Evolutionary conservation across 2,113 vertebrate genomes (phyloP).

Genomic region (Neotragus pygmaeus): DNA sequence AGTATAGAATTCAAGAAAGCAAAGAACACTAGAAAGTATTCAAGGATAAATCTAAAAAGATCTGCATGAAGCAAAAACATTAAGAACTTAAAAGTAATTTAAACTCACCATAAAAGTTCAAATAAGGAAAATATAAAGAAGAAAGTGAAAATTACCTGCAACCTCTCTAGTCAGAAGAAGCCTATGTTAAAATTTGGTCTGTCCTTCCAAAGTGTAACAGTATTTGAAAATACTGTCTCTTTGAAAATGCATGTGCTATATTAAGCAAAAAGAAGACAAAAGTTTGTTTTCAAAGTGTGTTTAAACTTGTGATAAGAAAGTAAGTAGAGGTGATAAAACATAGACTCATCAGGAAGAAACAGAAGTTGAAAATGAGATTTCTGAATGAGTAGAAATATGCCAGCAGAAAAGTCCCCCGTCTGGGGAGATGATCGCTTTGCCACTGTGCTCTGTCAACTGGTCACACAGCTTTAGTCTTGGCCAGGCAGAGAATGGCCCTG

Average conservation of each 20-base stretch:
- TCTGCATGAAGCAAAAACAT: neutral
- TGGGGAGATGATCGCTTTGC: neutral
- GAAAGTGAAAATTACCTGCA: neutral
- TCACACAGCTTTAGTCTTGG: neutral
- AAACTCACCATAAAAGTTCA: neutral
- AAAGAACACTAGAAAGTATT: neutral
- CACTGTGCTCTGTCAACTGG: neutral
- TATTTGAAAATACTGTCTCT: neutral
- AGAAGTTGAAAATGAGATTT: neutral
- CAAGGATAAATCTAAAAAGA: neutral
- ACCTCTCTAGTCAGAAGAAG: neutral
- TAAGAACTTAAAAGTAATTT: neutral
- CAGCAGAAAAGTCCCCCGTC: neutral
- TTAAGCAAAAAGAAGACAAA: neutral
- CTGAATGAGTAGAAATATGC: neutral
- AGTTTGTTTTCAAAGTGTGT: neutral
- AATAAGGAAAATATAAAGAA: neutral
- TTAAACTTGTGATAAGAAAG: neutral
- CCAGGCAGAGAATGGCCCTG: neutral
- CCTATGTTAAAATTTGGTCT: neutral
- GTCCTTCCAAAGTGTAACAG: neutral
- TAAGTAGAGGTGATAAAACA: neutral
- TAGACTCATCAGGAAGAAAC: neutral
- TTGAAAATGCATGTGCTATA: neutral
- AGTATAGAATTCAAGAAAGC: neutral